Evolutionary conservation across 1,140 invertebrate species (phyloP).

Genomic region (Drosophila jambulina): DNA sequence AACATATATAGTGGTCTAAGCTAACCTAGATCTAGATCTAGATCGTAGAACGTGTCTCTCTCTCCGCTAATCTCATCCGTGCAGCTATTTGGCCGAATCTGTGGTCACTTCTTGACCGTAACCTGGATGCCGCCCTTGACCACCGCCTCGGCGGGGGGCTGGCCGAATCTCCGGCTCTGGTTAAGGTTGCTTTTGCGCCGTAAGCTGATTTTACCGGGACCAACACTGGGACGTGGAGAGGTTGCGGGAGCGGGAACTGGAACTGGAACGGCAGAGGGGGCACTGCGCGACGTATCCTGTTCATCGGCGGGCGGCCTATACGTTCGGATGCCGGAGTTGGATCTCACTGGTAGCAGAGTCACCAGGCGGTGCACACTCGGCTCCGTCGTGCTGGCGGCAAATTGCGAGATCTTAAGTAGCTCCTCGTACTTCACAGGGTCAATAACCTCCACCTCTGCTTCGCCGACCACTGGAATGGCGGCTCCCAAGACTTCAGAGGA

Average conservation of each 20-base stretch:
- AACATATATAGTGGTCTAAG: constrained; percentile 19
- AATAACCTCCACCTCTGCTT: constrained; percentile 83
- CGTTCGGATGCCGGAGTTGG: constrained; percentile 83
- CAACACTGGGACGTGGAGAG: constrained; percentile 5
- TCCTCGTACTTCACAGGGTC: constrained; percentile 84
- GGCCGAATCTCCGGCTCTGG: constrained; percentile 70
- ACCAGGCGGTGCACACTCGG: constrained; percentile 71
- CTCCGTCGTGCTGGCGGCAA: constrained; percentile 63
- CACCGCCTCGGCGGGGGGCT: constrained; percentile 70
- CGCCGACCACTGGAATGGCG: constrained; percentile 76
- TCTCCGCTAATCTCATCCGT: constrained; percentile 53
- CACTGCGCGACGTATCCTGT: constrained; percentile 51
- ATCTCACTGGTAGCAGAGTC: constrained; percentile 79
- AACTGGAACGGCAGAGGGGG: not conserved
- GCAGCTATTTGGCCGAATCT: constrained; percentile 15
- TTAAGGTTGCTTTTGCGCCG: constrained; percentile 61
- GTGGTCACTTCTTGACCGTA: constrained; percentile 70
- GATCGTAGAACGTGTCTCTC: constrained; percentile 3
- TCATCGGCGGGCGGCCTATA: constrained; percentile 67
- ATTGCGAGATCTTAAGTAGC: constrained; percentile 76
- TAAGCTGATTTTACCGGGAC: constrained; percentile 39
- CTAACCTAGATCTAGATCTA: constrained; percentile 19
- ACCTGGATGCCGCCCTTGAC: constrained; percentile 77
- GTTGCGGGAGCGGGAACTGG: not conserved
- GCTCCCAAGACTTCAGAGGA: constrained; percentile 70